phyloP scores from a whole-genome alignment of 2,888 invertebrate species.

The Hipparchia sbordonii region DNA sequence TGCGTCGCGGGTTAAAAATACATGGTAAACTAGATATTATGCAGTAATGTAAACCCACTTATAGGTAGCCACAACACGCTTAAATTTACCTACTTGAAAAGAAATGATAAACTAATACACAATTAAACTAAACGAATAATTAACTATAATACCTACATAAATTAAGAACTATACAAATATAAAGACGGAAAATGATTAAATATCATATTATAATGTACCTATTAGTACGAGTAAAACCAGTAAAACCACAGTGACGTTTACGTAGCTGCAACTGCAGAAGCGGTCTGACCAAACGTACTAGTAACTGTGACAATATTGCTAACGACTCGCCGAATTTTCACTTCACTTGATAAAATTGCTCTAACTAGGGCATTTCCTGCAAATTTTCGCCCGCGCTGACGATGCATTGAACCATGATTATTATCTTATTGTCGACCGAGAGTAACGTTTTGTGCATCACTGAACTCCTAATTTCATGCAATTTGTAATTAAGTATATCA shows the following conservation, averaged over 20 bases:
- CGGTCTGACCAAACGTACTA: not conserved
- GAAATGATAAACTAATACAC: no score
- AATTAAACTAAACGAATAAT: no score
- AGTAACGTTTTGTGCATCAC: conserved; percentile 6
- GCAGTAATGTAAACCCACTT: no score
- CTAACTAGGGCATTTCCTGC: conserved; percentile 28
- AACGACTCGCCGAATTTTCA: conserved; percentile 36
- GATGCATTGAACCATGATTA: conserved; percentile 33
- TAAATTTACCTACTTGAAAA: no score
- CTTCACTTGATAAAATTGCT: conserved; percentile 33
- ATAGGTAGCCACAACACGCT: no score
- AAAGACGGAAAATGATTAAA: no score
- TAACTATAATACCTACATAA: no score
- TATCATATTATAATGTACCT: no score
- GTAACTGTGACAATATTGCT: conserved; percentile 33
- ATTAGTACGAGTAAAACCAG: not conserved
- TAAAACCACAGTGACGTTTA: not conserved
- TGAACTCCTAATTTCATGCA: not conserved
- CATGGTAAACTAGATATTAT: no score
- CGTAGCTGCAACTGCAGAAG: conserved; percentile 4
- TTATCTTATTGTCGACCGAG: conserved; percentile 27
- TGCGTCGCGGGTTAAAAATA: no score
- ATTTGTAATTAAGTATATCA: not conserved
- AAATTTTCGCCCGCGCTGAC: conserved; percentile 32
- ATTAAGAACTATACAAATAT: no score